Evolutionary conservation across 2,797 vertebrate species (phyloP), one percentile per base, ranked within the genome.

Genomic region (Malacoctenus gilli): DNA sequence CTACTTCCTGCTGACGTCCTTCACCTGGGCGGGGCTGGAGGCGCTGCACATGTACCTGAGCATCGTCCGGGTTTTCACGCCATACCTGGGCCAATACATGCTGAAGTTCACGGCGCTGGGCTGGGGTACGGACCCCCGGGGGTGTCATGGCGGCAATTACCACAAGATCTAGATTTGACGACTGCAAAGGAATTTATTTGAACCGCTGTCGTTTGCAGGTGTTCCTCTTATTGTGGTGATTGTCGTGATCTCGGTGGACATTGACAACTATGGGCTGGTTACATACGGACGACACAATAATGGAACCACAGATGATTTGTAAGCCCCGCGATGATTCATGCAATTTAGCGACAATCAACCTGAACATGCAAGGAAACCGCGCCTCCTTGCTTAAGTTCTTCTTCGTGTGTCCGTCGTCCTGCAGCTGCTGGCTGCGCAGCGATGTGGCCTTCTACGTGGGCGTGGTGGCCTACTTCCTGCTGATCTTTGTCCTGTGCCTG

Each of bases 21-120:
- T 99, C 82, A 97, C 96, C 3, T 98, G 97, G 97, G 95, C 97
- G 86, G 96, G 95, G 28, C 92, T 99, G 28, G 97, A 98, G 90
- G 96, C 96, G 42, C 90, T 98, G 80, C 96, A 99, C 82, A 97
- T 99, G 94, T 99, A 99, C 84, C 87, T 98, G 71, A 94, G 95
- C 32, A 93, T 99, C 4, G 92, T 98, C 47, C 93, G 91, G 71
- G 97, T 99, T 62, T 98, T 99, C 85, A 96, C 95, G n/a, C 96
- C 92, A 6, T 97, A 95, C 25, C 87, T 98, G 39, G 90, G 91
- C 81, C 93, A 91, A 89, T 99, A 99, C 82, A 98, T 98, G 86
- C 91, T 97, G 39, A 98, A 97, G 82, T 95, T 97, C 77, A 92
- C 94, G 5, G 32, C 96, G 35, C 37, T 94, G 30, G 97, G 96